phyloP scores from a whole-genome alignment of 2,797 vertebrate species.

The Poeciliopsis presidionis region DNA sequence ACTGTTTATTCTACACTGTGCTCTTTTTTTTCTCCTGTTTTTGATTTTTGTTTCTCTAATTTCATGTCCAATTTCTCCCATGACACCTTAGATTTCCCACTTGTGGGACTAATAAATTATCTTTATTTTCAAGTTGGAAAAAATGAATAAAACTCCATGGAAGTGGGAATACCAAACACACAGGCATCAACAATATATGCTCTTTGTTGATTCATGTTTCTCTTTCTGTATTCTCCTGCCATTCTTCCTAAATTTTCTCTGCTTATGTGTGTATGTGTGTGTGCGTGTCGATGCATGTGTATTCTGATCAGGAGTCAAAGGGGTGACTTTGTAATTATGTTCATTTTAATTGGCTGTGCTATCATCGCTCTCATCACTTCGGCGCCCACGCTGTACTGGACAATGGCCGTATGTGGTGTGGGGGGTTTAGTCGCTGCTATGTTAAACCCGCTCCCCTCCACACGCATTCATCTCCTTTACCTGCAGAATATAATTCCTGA shows the following conservation, averaged over 20 bases:
- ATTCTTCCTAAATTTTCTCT: conserved; percentile 1
- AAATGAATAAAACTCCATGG: neutral
- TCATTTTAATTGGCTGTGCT: conserved; percentile 87
- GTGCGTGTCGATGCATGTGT: conserved; percentile 59
- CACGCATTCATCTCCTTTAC: conserved; percentile 61
- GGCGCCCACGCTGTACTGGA: conserved; percentile 73
- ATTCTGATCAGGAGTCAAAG: conserved; percentile 83
- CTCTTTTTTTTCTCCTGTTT: too few relatives aligned
- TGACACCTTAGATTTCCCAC: too few relatives aligned
- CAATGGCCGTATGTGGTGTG: conserved; percentile 71
- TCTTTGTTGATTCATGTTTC: neutral
- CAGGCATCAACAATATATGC: neutral
- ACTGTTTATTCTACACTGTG: too few relatives aligned
- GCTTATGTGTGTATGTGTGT: conserved; percentile 51
- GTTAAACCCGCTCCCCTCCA: conserved; percentile 32
- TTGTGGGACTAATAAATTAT: too few relatives aligned
- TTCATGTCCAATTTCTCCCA: too few relatives aligned
- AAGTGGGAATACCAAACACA: neutral
- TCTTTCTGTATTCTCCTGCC: conserved; percentile 4
- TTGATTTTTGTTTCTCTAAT: too few relatives aligned
- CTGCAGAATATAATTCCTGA: conserved; percentile 74
- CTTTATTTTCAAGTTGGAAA: neutral
- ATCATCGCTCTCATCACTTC: conserved; percentile 82
- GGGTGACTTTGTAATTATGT: conserved; percentile 89
- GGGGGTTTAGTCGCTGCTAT: conserved; percentile 52